Base-by-base conservation (phyloP, 2,113 vertebrate species). In the Cnemophilus loriae region DNA sequence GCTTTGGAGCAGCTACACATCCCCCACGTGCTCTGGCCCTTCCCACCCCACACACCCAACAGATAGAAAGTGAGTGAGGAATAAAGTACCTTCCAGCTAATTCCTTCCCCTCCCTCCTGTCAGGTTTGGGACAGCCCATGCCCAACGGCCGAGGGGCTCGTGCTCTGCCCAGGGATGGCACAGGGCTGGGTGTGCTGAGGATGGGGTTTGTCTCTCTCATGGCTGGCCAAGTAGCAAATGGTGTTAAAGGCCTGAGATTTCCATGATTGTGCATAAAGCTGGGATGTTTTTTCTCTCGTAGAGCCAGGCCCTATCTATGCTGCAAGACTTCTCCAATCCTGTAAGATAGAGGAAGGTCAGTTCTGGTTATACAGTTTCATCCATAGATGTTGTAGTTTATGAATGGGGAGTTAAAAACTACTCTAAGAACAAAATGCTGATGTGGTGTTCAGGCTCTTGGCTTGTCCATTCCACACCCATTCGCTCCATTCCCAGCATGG, bases 291-390 rank as follows among this genome's bases (percentile, higher is more conserved):
- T 96, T 96, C 92, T 92, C 90, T 89, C 11, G n/a, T 95, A 96
- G 96, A 96, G 95, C 93, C 95, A 97, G 92, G 95, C 93, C 93
- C 93, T 96, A 90, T 90, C 88, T 88, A 90, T 95, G 92, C 95
- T 96, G 96, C 96, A 94, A 89, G 96, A 93, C 89, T 94, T 92
- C 92, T 94, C 81, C 93, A 94, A 84, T 84, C 83, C 95, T 75
- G 73, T 97, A 81, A 86, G 93, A 70, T 92, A 24, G 74, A 91
- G 95, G 89, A 96, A 96, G 95, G 93, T 96, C 95, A 93, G 88
- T 95, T 88, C 90, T 96, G 92, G 64, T 95, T 86, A 67, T 24
- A n/a, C 27, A 94, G 95, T 89, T 95, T 84, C 61, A 75, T 84
- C 68, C 9, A 5, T 6, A 94, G 93, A 60, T 90, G 37, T 26